phyloP scores from a whole-genome alignment of 2,797 vertebrate species.

The Trichosurus vulpecula region DNA sequence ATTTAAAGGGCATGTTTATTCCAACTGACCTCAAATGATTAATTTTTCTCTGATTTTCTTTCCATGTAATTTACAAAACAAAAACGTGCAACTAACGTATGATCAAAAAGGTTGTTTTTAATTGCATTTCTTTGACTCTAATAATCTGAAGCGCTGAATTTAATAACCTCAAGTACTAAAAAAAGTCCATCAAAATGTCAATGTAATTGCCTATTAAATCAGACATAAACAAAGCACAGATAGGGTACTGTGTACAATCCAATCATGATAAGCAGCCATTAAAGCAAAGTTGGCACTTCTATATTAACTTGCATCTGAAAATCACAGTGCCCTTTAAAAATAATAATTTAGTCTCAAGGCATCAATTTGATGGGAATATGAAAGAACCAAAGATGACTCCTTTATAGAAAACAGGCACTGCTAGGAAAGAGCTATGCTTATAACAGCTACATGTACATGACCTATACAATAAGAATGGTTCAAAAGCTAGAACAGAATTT shows the following conservation, averaged over 20 bases:
- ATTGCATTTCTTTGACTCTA: constrained; percentile 54
- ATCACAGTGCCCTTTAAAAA: constrained; percentile 39
- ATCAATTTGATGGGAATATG: constrained; percentile 20
- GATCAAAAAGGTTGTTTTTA: constrained; percentile 41
- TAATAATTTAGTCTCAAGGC: not conserved
- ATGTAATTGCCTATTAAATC: constrained; percentile 39
- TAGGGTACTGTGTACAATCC: not conserved
- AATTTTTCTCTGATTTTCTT: constrained; percentile 2
- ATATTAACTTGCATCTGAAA: constrained; percentile 16
- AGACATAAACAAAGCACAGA: constrained; percentile 50
- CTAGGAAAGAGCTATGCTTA: not conserved
- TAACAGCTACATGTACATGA: not conserved
- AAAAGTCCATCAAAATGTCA: constrained; percentile 62
- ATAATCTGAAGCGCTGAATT: constrained; percentile 53
- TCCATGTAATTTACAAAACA: constrained; percentile 32
- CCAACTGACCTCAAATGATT: constrained; percentile 8
- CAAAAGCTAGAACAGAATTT: not conserved
- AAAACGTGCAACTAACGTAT: constrained; percentile 41
- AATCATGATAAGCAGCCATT: constrained; percentile 29
- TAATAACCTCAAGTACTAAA: constrained; percentile 45
- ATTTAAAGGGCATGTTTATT: not conserved
- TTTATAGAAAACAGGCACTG: not conserved
- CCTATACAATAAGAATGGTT: not conserved
- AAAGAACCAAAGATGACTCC: not conserved
- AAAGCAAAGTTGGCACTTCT: constrained; percentile 4